phyloP scores from a whole-genome alignment of 2,888 invertebrate species.

The Erannis defoliaria region DNA sequence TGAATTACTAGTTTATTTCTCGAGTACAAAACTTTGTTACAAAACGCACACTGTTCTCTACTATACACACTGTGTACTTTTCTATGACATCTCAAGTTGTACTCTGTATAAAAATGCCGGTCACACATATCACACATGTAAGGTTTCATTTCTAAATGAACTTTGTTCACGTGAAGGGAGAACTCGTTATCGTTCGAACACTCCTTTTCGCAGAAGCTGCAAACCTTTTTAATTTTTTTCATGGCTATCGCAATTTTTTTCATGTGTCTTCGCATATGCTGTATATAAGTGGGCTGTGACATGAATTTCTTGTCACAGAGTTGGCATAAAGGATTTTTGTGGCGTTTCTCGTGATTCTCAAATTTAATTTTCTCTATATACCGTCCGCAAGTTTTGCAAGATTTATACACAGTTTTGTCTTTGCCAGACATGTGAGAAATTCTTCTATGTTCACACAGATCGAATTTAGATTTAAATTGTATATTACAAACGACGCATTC shows the following conservation, averaged over 20 bases:
- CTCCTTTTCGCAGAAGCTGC: slow-evolving; percentile 78
- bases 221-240: slow-evolving; percentile 57
- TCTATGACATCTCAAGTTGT: slow-evolving; percentile 70
- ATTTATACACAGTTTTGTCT: slow-evolving; percentile 47
- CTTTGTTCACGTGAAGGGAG: slow-evolving; percentile 75
- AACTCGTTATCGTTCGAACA: slow-evolving; percentile 71
- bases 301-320: slow-evolving; percentile 68
- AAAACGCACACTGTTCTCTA: slow-evolving; percentile 71
- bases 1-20: slow-evolving; percentile 73
- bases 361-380: slow-evolving; percentile 52
- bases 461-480: slow-evolving; percentile 68
- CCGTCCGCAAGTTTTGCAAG: slow-evolving; percentile 68
- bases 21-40: slow-evolving; percentile 66
- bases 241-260: slow-evolving; percentile 56
- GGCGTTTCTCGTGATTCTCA: slow-evolving; percentile 58
- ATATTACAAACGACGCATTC: slow-evolving; percentile 60
- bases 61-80: slow-evolving; percentile 64
- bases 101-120: slow-evolving; percentile 71
- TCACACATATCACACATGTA: slow-evolving; percentile 80
- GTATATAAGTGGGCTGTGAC: slow-evolving; percentile 59
- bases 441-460: slow-evolving; percentile 72
- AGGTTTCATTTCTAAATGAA: slow-evolving; percentile 78
- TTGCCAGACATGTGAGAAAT: slow-evolving; percentile 61
- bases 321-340: slow-evolving; percentile 60
- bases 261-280: slow-evolving; percentile 69